Evolutionary conservation across 2,888 invertebrate genomes (phyloP).

Genomic region (Meliscaeva auricollis): DNA sequence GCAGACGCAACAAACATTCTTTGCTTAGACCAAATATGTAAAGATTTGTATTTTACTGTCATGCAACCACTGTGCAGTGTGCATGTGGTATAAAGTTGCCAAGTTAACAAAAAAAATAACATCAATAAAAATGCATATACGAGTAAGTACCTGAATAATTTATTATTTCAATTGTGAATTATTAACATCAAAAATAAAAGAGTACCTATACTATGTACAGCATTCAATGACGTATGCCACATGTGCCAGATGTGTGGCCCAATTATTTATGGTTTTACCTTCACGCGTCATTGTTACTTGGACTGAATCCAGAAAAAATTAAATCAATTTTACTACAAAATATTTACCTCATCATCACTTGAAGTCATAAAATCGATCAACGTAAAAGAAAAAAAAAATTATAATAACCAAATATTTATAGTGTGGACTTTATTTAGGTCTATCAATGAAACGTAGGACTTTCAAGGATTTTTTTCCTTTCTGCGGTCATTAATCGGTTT

Average conservation of each 20-base stretch:
- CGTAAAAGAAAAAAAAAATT: background rate
- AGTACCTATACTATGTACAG: background rate
- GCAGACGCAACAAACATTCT: too few relatives aligned
- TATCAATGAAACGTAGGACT: background rate
- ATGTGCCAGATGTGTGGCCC: conserved; percentile 45
- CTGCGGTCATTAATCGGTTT: background rate
- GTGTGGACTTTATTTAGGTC: background rate
- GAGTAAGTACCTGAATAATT: background rate
- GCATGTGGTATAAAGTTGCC: too few relatives aligned
- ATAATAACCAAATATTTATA: background rate
- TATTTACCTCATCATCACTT: conserved; percentile 19
- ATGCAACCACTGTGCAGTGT: too few relatives aligned
- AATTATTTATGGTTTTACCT: conserved; percentile 49
- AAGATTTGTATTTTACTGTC: too few relatives aligned
- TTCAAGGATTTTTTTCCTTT: conserved; percentile 15
- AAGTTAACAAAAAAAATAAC: background rate
- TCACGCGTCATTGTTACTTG: conserved; percentile 33
- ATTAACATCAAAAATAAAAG: background rate
- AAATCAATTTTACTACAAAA: conserved; percentile 8
- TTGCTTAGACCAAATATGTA: too few relatives aligned
- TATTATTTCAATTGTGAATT: conserved; percentile 19
- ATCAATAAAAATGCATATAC: background rate
- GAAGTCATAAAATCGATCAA: background rate
- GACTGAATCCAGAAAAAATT: conserved; percentile 52
- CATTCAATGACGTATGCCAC: conserved; percentile 20